These are phyloP conservation scores for Drosophila nigritarsus DNA, from an alignment of 2,888 invertebrate genomes.

Conservation along the genomic window DNA sequence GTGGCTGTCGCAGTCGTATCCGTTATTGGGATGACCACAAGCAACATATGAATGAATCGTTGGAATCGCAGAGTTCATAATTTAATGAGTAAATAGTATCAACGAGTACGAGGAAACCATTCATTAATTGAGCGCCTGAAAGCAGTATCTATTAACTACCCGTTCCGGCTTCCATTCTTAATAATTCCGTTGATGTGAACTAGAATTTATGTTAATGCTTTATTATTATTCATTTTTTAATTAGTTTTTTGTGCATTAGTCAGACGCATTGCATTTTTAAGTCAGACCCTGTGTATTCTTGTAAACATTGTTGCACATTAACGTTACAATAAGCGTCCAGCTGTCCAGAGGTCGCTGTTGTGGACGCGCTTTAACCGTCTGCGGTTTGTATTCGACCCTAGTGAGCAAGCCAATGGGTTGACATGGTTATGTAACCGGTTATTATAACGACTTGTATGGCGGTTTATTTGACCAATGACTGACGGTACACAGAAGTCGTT, in stretches of 20 bases:
- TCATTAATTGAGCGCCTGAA: background rate
- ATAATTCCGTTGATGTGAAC: background rate
- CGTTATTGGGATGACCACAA: background rate
- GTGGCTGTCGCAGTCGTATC: background rate
- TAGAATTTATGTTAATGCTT: no score
- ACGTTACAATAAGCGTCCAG: no score
- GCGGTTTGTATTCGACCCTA: no score
- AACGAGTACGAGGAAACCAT: background rate
- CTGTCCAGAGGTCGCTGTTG: no score
- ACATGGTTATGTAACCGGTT: no score
- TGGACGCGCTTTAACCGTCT: no score
- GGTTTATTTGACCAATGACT: no score
- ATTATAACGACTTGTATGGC: no score
- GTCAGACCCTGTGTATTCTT: background rate
- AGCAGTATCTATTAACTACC: background rate
- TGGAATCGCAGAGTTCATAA: background rate
- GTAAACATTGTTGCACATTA: background rate
- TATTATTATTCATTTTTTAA: background rate
- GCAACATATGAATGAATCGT: slow-evolving; percentile 6
- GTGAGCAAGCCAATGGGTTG: no score
- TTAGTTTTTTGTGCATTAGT: background rate
- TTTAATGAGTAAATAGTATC: background rate
- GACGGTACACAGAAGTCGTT: no score
- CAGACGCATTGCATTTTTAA: background rate
- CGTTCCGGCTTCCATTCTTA: background rate